Evolutionary conservation across 2,888 invertebrate species (phyloP), one percentile per base, ranked within the genome.

Genomic region (Mimas tiliae): DNA sequence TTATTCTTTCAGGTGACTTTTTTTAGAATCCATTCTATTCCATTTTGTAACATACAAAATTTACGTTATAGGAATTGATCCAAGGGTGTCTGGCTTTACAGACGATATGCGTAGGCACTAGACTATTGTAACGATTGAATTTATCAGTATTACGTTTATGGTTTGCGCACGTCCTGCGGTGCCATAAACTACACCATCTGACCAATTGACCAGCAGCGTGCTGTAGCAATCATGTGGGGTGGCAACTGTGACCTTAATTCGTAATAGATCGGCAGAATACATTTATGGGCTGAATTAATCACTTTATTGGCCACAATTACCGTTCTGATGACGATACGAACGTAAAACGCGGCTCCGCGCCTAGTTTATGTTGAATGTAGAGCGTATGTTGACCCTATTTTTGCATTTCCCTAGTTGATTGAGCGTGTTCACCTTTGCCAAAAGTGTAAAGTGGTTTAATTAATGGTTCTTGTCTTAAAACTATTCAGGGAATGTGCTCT

Each of bases 271-370:
- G 83, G 83, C 81, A 82, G 84, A 82, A 85, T 84, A 87, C 84
- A 88, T 85, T 83, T 86, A 86, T 84, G 83, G 81, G 80, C 83
- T 82, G 82, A 89, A 89, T 90, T 91, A 91, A 91, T 90, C 89
- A 91, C 88, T 90, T 86, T 87, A 91, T 90, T 89, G 87, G 84
- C 83, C 84, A 83, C 89, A 87, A 88, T 86, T 84, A 82, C 78
- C 79, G 78, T 74, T 73, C 74, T 74, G 75, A 81, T 78, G 82
- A 84, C 83, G 83, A 85, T 83, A 77, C 72, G 80, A 82, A 77
- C 72, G 80, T 19, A 11, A 50, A 50, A 83, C 80, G 82, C 76
- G 82, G 82, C 81, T 82, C 73, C 82, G 70, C 79, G 78, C 51
- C 21, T 42, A n/a, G 8, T 16, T 51, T 7, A 21, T 42, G 51